Evolutionary conservation across 2,113 vertebrate species (phyloP).

Genomic region (Gymnarchus niloticus): DNA sequence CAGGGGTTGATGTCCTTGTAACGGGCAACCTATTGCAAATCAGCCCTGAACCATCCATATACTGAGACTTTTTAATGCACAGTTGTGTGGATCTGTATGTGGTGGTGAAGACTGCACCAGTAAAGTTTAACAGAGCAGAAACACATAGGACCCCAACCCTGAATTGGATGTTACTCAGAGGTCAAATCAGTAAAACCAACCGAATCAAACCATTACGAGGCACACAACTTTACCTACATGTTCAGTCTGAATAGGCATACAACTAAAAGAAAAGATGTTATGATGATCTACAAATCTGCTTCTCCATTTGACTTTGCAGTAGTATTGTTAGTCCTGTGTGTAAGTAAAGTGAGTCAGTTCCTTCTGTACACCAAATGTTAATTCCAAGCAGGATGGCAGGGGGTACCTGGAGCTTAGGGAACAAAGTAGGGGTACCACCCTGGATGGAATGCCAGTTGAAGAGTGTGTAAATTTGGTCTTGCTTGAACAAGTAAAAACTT

Average conservation of each 20-base stretch:
- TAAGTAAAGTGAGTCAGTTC: background rate
- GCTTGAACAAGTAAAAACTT: background rate
- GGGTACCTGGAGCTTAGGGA: background rate
- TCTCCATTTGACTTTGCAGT: background rate
- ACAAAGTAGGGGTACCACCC: background rate
- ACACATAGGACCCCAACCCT: background rate
- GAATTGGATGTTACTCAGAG: background rate
- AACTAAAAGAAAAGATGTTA: background rate
- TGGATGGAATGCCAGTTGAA: background rate
- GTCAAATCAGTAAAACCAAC: background rate
- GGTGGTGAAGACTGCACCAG: background rate
- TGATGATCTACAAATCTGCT: background rate
- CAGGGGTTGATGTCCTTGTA: slow-evolving; percentile 12
- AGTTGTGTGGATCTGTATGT: background rate
- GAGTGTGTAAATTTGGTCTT: background rate
- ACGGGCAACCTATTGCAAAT: slow-evolving; percentile 13
- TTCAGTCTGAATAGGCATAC: background rate
- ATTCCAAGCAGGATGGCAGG: background rate
- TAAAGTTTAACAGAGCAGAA: background rate
- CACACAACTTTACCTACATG: background rate
- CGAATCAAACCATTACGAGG: no score
- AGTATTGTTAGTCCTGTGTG: background rate
- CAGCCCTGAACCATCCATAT: background rate
- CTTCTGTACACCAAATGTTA: background rate
- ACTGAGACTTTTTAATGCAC: background rate